A percentile compares a stretch with the other conserved stretches of the same genome.
Evolutionary conservation across 2,113 vertebrate genomes (phyloP).

Genomic region (Mystacornis crossleyi): DNA sequence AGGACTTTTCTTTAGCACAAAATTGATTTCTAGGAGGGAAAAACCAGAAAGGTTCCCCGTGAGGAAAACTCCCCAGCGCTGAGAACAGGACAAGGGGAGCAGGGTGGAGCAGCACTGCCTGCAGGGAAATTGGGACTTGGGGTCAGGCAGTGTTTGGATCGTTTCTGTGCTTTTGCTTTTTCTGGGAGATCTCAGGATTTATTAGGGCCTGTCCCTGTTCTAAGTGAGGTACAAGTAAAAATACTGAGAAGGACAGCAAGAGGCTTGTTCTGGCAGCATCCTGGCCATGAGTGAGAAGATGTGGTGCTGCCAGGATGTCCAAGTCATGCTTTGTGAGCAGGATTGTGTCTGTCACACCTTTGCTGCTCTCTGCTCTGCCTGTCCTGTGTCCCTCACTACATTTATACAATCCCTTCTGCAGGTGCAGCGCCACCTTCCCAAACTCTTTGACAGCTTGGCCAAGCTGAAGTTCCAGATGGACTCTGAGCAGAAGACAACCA

Average conservation of each 20-base stretch:
- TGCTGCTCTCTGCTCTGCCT: not conserved
- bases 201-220: not conserved
- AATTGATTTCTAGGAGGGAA: not conserved
- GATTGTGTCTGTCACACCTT: not conserved
- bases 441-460: slow-evolving; percentile 93
- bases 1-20: not conserved
- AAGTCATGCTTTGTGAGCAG: not conserved
- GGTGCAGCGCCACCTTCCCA: slow-evolving; percentile 93
- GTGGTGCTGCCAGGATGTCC: not conserved
- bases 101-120: no score
- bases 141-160: not conserved
- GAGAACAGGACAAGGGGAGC: not conserved
- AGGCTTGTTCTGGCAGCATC: not conserved
- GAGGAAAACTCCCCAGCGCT: not conserved
- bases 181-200: not conserved
- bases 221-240: not conserved
- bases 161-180: not conserved
- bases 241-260: not conserved
- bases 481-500: slow-evolving; percentile 71
- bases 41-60: not conserved
- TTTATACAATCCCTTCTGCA: slow-evolving; percentile 32
- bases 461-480: slow-evolving; percentile 86
- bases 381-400: not conserved
- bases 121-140: not conserved
- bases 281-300: not conserved